Evolutionary conservation across 2,113 vertebrate species (phyloP), one percentile per base, ranked within the genome.

Genomic region (Poeciliopsis prolifica): DNA sequence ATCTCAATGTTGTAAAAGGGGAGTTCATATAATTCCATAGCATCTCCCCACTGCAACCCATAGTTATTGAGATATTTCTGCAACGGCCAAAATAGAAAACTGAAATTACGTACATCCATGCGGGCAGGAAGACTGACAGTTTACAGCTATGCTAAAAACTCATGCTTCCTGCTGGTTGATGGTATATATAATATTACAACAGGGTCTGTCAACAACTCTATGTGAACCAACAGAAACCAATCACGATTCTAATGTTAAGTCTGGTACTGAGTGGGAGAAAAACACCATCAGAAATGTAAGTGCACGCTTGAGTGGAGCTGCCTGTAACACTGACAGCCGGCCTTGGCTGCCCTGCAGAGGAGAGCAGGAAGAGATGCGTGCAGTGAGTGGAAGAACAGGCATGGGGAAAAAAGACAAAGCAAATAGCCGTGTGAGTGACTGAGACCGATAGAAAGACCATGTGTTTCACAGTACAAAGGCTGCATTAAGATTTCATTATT

Each of bases 401-500:
- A 51, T 60, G 40, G 48, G 81, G 35, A 28, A 68, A 71, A 75
- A 58, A 58, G 61, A 79, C 67, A 75, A 60, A 69, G 65, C 68
- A 44, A 75, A 65, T 75, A 78, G 58, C 28, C 69, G 72, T 1
- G 42, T 64, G 19, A 33, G 65, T 70, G 61, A 75, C 13, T 66
- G 76, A 72, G 61, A 70, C 24, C 37, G 31, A 66, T 40, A 68
- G 35, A 58, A 71, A 62, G 33, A 71, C 35, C 51, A 61, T 62
- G 77, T 77, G 70, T 80, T 78, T 79, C 79, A 86, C 85, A 82
- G 74, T 66, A 75, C 76, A 86, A 86, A 85, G 87, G 73, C n/a
- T 10, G 67, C 70, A 84, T 83, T 78, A 88, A 78, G 79, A 86
- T 83, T 87, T 86, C 76, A 86, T 83, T 71, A 71, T 63, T 82